Conservation (phyloP, 2,113 vertebrate species). For the Callopanchax toddi region DNA sequence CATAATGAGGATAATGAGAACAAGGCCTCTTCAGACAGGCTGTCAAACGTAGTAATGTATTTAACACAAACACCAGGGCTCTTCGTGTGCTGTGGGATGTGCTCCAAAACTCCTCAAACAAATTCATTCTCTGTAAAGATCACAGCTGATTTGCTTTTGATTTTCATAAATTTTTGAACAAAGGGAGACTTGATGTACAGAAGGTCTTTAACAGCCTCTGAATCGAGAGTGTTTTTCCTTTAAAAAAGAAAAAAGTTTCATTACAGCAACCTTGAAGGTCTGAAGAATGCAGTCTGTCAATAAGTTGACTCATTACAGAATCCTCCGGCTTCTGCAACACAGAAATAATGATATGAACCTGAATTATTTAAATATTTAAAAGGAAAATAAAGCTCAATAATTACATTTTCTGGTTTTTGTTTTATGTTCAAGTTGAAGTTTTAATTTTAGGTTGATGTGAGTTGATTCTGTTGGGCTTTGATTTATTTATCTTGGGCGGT, state of each 20-base stretch:
- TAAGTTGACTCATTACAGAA: background rate
- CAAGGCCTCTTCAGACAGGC: slow-evolving; percentile 5
- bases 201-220: background rate
- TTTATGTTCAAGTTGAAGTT: too few relatives aligned
- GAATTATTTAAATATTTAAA: too few relatives aligned
- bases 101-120: slow-evolving; percentile 7
- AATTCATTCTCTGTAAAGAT: background rate
- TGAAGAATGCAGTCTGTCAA: background rate
- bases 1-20: background rate
- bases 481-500: too few relatives aligned
- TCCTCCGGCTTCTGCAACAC: background rate
- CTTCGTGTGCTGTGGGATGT: slow-evolving; percentile 1
- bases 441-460: too few relatives aligned
- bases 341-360: too few relatives aligned
- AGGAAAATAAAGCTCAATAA: too few relatives aligned
- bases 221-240: background rate
- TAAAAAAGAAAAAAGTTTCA: background rate
- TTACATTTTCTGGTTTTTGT: too few relatives aligned
- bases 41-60: slow-evolving; percentile 32
- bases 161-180: background rate
- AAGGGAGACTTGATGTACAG: background rate
- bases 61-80: slow-evolving; percentile 11
- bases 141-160: background rate
- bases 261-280: background rate
- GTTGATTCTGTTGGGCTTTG: too few relatives aligned